Evolutionary conservation across 2,888 invertebrate genomes (phyloP), one percentile per base, ranked within the genome.

Genomic region (Heliconius sara): DNA sequence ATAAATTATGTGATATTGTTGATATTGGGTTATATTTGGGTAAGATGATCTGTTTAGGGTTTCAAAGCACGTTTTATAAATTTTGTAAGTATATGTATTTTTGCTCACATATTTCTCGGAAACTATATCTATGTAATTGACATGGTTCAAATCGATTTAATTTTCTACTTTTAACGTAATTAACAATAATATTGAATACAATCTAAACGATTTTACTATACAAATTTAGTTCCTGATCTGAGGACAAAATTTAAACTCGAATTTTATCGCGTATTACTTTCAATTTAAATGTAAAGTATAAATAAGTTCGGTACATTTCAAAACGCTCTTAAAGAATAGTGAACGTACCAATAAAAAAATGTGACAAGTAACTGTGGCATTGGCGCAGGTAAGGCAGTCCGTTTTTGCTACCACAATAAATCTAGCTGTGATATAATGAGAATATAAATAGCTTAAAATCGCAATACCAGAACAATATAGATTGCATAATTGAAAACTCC

Each of bases 401-500:
- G 47, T 30, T 43, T 63, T 66, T 39, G 77, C 39, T 57, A 43
- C 25, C 34, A 60, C 70, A 65, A 75, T 66, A 63, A 75, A 66
- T 75, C 43, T 47, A 65, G 25, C 39, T 39, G 60, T 66, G 60
- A 74, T 52, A 74, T 74, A 78, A 74, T 67, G 60, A 74, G 30
- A 72, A 72, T 39, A 72, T 74, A 74, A 78, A 78, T 74, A 74
- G 30, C 47, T 30, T 65, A 60, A 72, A 76, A 70, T 30, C 66
- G 76, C 68, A 79, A 77, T n/a, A 65, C 66, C 66, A 65, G 74
- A 77, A 80, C 79, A 77, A 82, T 80, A 67, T 65, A 43, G 60
- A 67, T 80, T 80, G 73, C 77, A 76, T 82, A 82, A 79, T 25
- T 66, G 78, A 57, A 75, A 60, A 71, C 22, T 81, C 82, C 81